Percentiles rank a stretch among this genome's conserved stretches.
phyloP scores from a whole-genome alignment of 1,140 invertebrate species.

The Rhyzopertha dominica region DNA sequence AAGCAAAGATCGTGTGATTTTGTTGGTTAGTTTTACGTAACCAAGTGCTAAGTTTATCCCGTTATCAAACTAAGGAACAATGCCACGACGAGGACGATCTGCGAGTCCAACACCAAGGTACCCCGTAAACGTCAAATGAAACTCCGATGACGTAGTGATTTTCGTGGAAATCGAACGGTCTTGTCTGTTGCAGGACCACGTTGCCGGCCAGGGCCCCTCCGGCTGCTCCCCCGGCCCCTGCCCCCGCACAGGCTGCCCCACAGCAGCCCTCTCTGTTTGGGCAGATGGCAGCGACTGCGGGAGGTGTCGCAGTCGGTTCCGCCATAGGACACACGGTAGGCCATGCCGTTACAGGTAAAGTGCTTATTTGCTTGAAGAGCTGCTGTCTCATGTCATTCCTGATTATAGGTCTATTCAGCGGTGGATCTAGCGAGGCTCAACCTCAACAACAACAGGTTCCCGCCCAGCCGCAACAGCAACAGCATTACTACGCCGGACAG shows the following conservation, averaged over 20 bases:
- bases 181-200: constrained; percentile 22
- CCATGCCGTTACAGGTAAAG: constrained; percentile 67
- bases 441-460: constrained; percentile 29
- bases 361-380: background rate
- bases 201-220: constrained; percentile 48
- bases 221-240: constrained; percentile 48
- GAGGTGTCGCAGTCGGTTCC: constrained; percentile 83
- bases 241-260: constrained; percentile 53
- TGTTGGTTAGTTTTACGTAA: constrained; percentile 14
- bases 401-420: constrained; percentile 63
- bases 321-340: constrained; percentile 84
- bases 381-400: background rate
- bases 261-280: constrained; percentile 65
- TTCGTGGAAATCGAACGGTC: background rate
- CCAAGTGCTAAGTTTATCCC: constrained; percentile 1
- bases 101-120: constrained; percentile 46
- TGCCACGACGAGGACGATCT: constrained; percentile 71
- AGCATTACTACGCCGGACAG: constrained; percentile 43
- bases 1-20: background rate
- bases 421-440: constrained; percentile 53
- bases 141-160: constrained; percentile 5
- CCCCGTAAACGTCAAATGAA: background rate
- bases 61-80: constrained; percentile 43
- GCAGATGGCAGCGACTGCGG: constrained; percentile 89
- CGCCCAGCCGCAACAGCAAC: constrained; percentile 41